Evolutionary conservation across 2,888 invertebrate species (phyloP).

Genomic region (Periphyllus acericola): DNA sequence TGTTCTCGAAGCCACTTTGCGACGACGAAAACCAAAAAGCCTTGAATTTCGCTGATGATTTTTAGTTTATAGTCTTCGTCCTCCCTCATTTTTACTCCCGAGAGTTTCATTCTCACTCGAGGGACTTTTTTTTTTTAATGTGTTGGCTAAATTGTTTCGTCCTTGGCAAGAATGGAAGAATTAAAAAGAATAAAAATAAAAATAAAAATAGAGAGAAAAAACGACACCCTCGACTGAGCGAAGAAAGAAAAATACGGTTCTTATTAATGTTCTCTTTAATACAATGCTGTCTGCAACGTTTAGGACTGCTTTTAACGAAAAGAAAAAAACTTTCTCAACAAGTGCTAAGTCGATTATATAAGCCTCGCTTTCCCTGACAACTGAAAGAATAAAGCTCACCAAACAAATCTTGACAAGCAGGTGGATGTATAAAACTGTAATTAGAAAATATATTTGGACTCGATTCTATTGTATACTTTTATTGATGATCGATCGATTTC

Average conservation of each 20-base stretch:
- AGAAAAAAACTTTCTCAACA: slow-evolving; percentile 50
- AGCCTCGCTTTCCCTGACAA: slow-evolving; percentile 23
- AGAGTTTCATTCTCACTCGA: slow-evolving; percentile 53
- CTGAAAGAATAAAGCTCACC: slow-evolving; percentile 37
- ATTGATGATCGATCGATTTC: background rate
- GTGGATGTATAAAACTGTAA: slow-evolving; percentile 25
- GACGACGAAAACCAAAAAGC: slow-evolving; percentile 61
- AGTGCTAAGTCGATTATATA: slow-evolving; percentile 54
- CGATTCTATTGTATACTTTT: background rate
- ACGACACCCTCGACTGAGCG: slow-evolving; percentile 37
- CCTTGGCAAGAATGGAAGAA: slow-evolving; percentile 43
- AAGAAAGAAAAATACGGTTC: slow-evolving; percentile 45
- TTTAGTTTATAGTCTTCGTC: slow-evolving; percentile 60
- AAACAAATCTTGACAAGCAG: slow-evolving; percentile 9
- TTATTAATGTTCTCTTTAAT: slow-evolving; percentile 54
- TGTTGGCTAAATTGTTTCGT: slow-evolving; percentile 55
- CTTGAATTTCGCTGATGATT: slow-evolving; percentile 59
- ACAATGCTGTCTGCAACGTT: slow-evolving; percentile 52
- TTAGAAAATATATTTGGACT: slow-evolving; percentile 6
- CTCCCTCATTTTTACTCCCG: slow-evolving; percentile 52
- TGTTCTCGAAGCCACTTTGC: slow-evolving; percentile 60
- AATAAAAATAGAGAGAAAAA: slow-evolving; percentile 21
- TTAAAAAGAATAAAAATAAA: slow-evolving; percentile 36
- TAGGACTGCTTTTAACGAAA: slow-evolving; percentile 48
- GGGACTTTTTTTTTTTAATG: slow-evolving; percentile 52